Conservation (phyloP, 1,140 invertebrate species). For the Bombus picipes region DNA sequence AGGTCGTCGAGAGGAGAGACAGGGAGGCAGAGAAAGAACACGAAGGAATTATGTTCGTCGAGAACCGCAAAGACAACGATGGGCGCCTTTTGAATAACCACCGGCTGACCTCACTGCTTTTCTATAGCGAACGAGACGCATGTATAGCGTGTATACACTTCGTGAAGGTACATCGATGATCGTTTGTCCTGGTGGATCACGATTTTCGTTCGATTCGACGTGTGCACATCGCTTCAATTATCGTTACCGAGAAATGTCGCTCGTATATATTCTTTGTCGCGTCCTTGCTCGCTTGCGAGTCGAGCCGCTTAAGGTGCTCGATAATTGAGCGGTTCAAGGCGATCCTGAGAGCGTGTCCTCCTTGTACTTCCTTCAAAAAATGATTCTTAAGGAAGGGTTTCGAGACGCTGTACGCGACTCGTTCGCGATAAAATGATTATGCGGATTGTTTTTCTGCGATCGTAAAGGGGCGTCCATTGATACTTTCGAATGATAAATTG, state of each 20-base stretch:
- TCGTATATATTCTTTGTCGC: not conserved
- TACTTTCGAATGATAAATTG: slow-evolving; percentile 4
- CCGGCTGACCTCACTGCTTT: slow-evolving; percentile 42
- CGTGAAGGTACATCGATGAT: not conserved
- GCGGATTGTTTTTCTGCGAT: not conserved
- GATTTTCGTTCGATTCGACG: not conserved
- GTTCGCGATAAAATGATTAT: not conserved
- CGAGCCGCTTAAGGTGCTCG: slow-evolving; percentile 15
- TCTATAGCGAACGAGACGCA: not conserved
- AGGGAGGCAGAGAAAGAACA: not conserved
- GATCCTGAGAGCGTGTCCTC: too few species aligned
- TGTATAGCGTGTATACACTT: slow-evolving; percentile 19
- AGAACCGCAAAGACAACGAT: slow-evolving; percentile 34
- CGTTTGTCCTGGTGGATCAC: not conserved
- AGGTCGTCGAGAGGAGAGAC: slow-evolving; percentile 5
- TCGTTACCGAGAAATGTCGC: slow-evolving; percentile 17
- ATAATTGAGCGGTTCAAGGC: slow-evolving; percentile 40
- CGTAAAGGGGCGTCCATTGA: slow-evolving; percentile 10
- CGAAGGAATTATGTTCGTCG: slow-evolving; percentile 33
- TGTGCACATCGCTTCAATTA: slow-evolving; percentile 33
- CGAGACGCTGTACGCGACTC: not conserved
- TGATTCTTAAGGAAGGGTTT: not conserved
- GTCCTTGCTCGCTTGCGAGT: slow-evolving; percentile 4
- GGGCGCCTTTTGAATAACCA: slow-evolving; percentile 49
- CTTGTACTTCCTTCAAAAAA: not conserved